Base-by-base conservation (phyloP, 2,113 vertebrate species). In the Sciurus niger region DNA sequence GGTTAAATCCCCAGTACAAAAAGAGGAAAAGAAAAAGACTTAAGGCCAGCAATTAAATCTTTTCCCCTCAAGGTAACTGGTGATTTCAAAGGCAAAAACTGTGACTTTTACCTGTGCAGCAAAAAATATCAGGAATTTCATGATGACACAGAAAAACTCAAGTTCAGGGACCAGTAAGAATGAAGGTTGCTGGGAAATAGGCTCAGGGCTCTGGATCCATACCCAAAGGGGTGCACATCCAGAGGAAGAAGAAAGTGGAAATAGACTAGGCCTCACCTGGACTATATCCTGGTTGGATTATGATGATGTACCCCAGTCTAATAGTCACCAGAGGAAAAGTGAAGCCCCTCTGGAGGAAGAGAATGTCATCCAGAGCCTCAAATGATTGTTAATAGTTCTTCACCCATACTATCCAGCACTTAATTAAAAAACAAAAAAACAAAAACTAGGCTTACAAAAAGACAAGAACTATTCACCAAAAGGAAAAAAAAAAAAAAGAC, bases 81-180 rank as follows among this genome's bases (percentile, higher is more conserved):
- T 76, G 65, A 89, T 37, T 89, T 90, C 73, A 55, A 93, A 86
- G 53, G 40, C 22, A 34, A 60, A 89, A 48, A 22, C 40, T 84
- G 13, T 68, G 37, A 12, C 67, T 63, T 30, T 63, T 32, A 82
- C 12, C 67, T 43, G 25, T 70, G 48, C 12, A 67, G 48, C 53
- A 37, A 53, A 40, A 92, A 55, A 3, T 73, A 0, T 25, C 37
- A 51, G 18, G 6, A 93, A 53, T 72, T 60, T 77, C 76, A 14
- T 6, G 30, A 90, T 46, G 60, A 40, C 22, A 77, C 14, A 90
- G 72, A 90, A 85, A 80, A 86, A 22, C 4, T 65, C 22, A 63
- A 70, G 43, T 40, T 85, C 58, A 93, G 85, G 37, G 43, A 24
- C 40, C 58, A 55, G 24, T 28, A 48, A 25, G 65, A 55, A 77